Evolutionary conservation across 92 coral and sea anemone species (phyloP).

Genomic region (Umimayanthus chanpuru): DNA sequence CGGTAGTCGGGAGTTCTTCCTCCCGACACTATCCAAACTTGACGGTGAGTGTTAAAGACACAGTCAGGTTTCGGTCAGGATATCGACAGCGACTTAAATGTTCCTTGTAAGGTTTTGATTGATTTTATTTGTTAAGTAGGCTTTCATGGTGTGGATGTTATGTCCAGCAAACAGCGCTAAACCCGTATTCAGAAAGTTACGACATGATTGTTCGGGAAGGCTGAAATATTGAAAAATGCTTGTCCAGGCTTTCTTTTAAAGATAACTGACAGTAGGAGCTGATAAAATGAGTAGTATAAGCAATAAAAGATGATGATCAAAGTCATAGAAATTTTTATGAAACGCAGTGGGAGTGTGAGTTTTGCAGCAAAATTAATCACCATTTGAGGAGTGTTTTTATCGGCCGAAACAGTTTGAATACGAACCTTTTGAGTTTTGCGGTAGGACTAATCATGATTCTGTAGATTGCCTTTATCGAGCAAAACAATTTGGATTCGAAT

Average conservation of each 20-base stretch:
- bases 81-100: neutral
- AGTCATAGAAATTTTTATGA: neutral
- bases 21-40: constrained; percentile 2
- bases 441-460: too few species aligned
- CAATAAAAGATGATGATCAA: neutral
- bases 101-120: neutral
- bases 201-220: neutral
- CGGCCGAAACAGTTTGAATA: too few species aligned
- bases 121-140: neutral
- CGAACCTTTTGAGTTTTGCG: too few species aligned
- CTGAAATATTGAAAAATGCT: neutral
- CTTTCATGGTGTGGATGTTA: neutral
- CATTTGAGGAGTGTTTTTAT: neutral
- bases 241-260: neutral
- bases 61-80: neutral
- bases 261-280: neutral
- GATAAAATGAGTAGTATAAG: neutral
- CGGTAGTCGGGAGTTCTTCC: neutral
- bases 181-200: neutral
- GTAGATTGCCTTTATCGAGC: neutral
- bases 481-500: neutral
- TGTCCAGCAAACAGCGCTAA: neutral
- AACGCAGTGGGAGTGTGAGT: neutral
- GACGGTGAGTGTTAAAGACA: neutral
- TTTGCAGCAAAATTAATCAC: neutral